These are phyloP conservation scores for Ciconia maguari DNA, from an alignment of 2,113 vertebrate species.

Conservation along the genomic window DNA sequence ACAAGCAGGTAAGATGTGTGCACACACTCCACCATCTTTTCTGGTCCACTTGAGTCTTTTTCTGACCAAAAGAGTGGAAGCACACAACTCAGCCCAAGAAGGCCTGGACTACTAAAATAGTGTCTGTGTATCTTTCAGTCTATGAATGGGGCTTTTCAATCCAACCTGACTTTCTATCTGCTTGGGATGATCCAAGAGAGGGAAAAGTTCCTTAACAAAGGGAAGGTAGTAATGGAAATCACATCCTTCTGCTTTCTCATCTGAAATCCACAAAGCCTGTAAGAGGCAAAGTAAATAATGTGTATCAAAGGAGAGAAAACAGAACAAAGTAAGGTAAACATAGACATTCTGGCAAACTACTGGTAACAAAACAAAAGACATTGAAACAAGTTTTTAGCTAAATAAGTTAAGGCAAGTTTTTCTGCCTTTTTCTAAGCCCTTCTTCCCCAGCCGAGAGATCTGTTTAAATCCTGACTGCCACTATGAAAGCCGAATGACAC, in stretches of 20 bases:
- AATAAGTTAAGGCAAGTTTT: not conserved
- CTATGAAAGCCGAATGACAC: conserved; percentile 22
- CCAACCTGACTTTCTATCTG: not conserved
- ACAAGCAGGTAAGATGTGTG: not conserved
- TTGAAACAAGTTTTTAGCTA: not conserved
- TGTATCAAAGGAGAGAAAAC: not conserved
- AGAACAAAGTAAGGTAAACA: not conserved
- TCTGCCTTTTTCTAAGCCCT: not conserved
- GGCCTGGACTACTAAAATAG: not conserved
- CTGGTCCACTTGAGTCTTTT: not conserved
- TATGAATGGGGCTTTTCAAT: not conserved
- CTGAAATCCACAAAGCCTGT: not conserved
- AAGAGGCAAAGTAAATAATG: not conserved
- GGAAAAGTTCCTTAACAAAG: not conserved
- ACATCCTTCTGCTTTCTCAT: not conserved
- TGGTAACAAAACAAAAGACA: not conserved
- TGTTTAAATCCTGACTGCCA: conserved; percentile 2
- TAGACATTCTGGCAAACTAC: not conserved
- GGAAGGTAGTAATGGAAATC: not conserved
- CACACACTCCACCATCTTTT: not conserved
- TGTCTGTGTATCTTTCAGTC: not conserved
- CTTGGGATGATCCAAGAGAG: not conserved
- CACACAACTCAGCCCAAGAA: not conserved
- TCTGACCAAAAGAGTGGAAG: not conserved
- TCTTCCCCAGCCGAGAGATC: not conserved